phyloP scores from a whole-genome alignment of 2,797 vertebrate species.

The Gambelia wislizenii region DNA sequence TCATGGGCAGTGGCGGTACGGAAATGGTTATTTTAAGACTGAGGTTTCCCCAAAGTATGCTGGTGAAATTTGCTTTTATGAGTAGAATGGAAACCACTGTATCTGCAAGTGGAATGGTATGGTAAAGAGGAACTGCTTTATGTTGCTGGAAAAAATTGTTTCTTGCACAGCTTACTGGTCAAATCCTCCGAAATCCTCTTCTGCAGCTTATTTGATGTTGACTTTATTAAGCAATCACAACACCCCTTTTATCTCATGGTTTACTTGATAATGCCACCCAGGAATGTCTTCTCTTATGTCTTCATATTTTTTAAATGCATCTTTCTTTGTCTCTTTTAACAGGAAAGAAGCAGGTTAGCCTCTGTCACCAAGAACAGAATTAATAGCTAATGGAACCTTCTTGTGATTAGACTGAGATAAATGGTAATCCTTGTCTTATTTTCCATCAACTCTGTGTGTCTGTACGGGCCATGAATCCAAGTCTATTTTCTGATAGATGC shows the following conservation, averaged over 20 bases:
- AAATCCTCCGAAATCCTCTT: background rate
- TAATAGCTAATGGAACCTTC: slow-evolving; percentile 54
- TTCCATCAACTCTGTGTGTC: slow-evolving; percentile 30
- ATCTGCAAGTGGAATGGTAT: background rate
- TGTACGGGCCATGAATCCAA: background rate
- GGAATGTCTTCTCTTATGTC: background rate
- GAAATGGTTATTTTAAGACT: background rate
- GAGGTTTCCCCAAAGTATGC: background rate
- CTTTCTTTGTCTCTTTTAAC: slow-evolving; percentile 59
- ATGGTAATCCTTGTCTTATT: slow-evolving; percentile 58
- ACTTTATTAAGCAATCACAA: background rate
- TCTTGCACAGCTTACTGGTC: background rate
- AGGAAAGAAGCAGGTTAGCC: slow-evolving; percentile 52
- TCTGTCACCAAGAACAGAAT: slow-evolving; percentile 70
- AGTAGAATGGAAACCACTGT: background rate
- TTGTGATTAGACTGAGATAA: slow-evolving; percentile 64
- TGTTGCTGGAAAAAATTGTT: background rate
- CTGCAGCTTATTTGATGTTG: background rate
- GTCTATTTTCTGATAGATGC: slow-evolving; percentile 46
- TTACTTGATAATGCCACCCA: background rate
- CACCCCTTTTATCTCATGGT: background rate
- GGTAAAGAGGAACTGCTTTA: background rate
- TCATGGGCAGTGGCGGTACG: too few relatives aligned
- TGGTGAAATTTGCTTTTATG: background rate
- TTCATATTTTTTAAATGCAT: slow-evolving; percentile 44